phyloP scores from a whole-genome alignment of 2,797 vertebrate genomes.

The Thalassophryne amazonica region DNA sequence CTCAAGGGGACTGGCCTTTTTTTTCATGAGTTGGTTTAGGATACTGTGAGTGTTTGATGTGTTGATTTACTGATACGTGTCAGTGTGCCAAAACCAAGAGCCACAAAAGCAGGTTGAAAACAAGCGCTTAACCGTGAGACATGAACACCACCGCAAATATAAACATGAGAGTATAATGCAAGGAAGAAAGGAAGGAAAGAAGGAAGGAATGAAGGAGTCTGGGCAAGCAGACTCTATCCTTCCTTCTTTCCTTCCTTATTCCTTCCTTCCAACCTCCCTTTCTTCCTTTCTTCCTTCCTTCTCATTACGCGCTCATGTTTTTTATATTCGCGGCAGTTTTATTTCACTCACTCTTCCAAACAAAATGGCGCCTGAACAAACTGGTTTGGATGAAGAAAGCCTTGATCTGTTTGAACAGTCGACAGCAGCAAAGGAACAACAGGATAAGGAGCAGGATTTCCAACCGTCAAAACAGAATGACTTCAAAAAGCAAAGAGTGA shows the following conservation, averaged over 20 bases:
- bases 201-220: too few relatives aligned
- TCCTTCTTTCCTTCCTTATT: too few relatives aligned
- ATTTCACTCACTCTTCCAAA: too few relatives aligned
- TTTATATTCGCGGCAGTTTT: too few relatives aligned
- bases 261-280: too few relatives aligned
- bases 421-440: slow-evolving; percentile 11
- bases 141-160: background rate
- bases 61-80: slow-evolving; percentile 11
- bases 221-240: too few relatives aligned
- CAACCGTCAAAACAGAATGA: slow-evolving; percentile 50
- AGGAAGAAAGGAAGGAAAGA: background rate
- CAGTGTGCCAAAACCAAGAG: slow-evolving; percentile 30
- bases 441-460: slow-evolving; percentile 48
- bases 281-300: too few relatives aligned
- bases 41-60: slow-evolving; percentile 1
- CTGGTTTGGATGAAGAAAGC: slow-evolving; percentile 24
- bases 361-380: slow-evolving; percentile 35
- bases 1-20: background rate
- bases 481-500: too few relatives aligned
- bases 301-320: too few relatives aligned
- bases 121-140: slow-evolving; percentile 22
- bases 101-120: background rate
- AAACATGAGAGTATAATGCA: background rate
- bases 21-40: background rate
- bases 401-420: slow-evolving; percentile 36